A percentile compares a stretch with the other conserved stretches of the same genome.
These are phyloP conservation scores for Lissocephala sabroskyi DNA, from an alignment of 2,888 invertebrate species.

Conservation along the genomic window DNA sequence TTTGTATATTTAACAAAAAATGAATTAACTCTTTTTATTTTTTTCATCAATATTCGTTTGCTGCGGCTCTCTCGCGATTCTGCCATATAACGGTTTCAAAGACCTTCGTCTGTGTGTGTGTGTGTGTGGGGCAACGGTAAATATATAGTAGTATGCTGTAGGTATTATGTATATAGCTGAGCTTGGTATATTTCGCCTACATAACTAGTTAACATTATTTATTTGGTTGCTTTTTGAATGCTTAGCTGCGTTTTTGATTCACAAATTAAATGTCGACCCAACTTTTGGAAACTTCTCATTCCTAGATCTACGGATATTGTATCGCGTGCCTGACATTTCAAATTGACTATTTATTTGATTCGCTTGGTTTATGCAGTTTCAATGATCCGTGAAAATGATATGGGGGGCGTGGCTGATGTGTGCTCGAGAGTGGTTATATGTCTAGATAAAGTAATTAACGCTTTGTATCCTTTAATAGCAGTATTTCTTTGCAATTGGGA, in stretches of 20 bases:
- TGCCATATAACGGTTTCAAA: slow-evolving; percentile 40
- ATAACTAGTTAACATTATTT: slow-evolving; percentile 71
- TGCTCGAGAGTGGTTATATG: slow-evolving; percentile 26
- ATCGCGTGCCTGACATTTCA: slow-evolving; percentile 21
- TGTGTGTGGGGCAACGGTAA: slow-evolving; percentile 9
- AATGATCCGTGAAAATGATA: slow-evolving; percentile 11
- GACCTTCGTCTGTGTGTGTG: slow-evolving; percentile 29
- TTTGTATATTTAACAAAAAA: no score
- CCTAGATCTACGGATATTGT: no score
- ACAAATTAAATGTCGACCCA: no score
- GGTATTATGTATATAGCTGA: slow-evolving; percentile 51
- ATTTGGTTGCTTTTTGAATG: slow-evolving; percentile 46
- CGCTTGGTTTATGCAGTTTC: slow-evolving; percentile 24
- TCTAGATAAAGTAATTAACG: slow-evolving; percentile 61
- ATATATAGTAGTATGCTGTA: slow-evolving; percentile 29
- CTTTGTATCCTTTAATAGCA: slow-evolving; percentile 51
- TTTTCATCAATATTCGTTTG: slow-evolving; percentile 32
- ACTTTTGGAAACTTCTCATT: no score
- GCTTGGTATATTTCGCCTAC: slow-evolving; percentile 71
- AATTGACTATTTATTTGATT: slow-evolving; percentile 60
- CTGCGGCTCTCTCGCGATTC: slow-evolving; percentile 47
- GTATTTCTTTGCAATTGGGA: no score
- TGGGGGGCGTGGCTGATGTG: not conserved
- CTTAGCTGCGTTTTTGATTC: slow-evolving; percentile 53
- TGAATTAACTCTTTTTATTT: slow-evolving; percentile 41